A percentile compares a stretch with the other conserved stretches of the same genome.
Evolutionary conservation across 2,888 invertebrate genomes (phyloP).

Genomic region (Coremacera marginata): DNA sequence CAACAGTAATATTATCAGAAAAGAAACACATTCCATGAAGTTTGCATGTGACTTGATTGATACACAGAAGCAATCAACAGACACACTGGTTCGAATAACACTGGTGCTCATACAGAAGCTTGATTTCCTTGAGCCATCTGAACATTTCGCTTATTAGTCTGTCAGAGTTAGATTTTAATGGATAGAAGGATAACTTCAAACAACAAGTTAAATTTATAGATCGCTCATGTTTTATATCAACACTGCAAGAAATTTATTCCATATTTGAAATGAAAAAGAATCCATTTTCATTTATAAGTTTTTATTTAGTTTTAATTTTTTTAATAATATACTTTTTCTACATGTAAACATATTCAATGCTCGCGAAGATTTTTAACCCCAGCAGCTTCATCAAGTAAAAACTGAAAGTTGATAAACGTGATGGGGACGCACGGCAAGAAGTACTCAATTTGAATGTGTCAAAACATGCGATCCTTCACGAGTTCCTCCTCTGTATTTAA

Average conservation of each 20-base stretch:
- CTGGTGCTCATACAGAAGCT: slow-evolving; percentile 64
- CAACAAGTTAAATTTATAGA: no score
- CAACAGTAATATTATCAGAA: no score
- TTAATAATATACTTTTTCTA: background rate
- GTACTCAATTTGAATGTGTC: slow-evolving; percentile 9
- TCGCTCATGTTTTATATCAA: no score
- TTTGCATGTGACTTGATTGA: slow-evolving; percentile 12
- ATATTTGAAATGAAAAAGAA: no score
- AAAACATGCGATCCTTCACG: slow-evolving; percentile 27
- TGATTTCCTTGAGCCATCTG: slow-evolving; percentile 59
- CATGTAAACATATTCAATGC: background rate
- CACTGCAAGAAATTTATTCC: no score
- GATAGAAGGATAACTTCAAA: background rate
- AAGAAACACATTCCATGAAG: background rate
- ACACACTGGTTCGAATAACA: slow-evolving; percentile 44
- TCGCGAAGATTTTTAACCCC: background rate
- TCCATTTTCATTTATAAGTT: no score
- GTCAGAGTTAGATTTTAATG: slow-evolving; percentile 43
- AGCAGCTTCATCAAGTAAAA: background rate
- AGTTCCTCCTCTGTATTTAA: slow-evolving; percentile 9
- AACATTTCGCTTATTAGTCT: slow-evolving; percentile 51
- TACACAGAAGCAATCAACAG: slow-evolving; percentile 16
- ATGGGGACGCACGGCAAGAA: background rate
- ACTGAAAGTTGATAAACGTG: background rate
- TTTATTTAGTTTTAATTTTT: no score